phyloP scores from a whole-genome alignment of 2,888 invertebrate genomes.

The Drosophila eohydei region DNA sequence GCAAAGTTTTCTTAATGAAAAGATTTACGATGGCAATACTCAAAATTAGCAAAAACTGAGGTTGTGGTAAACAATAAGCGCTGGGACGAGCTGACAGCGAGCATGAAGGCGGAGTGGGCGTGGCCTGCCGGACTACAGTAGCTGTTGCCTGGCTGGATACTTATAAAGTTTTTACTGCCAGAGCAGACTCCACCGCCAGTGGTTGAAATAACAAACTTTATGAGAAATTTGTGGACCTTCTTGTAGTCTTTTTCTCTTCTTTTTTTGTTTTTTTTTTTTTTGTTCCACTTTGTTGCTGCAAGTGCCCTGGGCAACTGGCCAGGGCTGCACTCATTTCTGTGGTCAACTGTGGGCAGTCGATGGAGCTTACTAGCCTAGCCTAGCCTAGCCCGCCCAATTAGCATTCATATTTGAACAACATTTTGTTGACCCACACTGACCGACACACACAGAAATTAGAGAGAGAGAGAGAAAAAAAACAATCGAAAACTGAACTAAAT shows the following conservation, averaged over 20 bases:
- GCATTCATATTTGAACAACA: constrained; percentile 22
- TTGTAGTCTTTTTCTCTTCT: constrained; percentile 10
- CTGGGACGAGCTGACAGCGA: constrained; percentile 13
- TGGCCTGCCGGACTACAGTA: constrained; percentile 13
- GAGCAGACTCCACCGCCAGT: constrained; percentile 44
- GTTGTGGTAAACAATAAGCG: constrained; percentile 73
- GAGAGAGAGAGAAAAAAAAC: background rate
- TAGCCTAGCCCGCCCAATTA: constrained; percentile 39
- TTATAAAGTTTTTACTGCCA: constrained; percentile 61
- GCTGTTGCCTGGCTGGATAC: constrained; percentile 34
- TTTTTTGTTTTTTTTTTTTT: constrained; percentile 1
- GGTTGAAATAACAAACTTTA: constrained; percentile 63
- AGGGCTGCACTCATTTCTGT: constrained; percentile 49
- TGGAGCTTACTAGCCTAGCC: constrained; percentile 7
- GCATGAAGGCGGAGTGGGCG: background rate
- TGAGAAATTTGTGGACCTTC: constrained; percentile 49
- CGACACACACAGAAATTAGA: constrained; percentile 6
- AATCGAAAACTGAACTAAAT: constrained; percentile 16
- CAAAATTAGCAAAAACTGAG: constrained; percentile 80
- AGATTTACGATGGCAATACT: constrained; percentile 84
- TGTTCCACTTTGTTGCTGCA: constrained; percentile 6
- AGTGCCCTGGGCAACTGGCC: constrained; percentile 38
- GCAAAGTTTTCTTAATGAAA: constrained; percentile 85
- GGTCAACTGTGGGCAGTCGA: constrained; percentile 32
- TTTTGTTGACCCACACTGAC: constrained; percentile 7